Conservation (phyloP, 2,888 invertebrate species). For the Apotomis turbidana region DNA sequence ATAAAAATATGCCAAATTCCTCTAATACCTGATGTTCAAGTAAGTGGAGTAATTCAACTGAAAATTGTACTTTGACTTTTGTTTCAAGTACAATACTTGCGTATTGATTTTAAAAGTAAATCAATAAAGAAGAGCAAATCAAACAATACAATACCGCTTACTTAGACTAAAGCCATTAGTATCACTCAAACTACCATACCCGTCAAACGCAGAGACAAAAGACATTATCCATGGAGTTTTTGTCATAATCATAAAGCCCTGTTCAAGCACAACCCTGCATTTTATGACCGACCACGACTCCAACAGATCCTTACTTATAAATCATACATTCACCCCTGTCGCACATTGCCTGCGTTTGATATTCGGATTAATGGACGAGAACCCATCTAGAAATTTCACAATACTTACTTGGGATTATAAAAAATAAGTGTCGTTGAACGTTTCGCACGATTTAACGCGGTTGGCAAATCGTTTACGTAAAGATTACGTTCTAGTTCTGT, state of each 20-base stretch:
- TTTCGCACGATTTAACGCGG: constrained; percentile 35
- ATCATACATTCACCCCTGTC: constrained; percentile 54
- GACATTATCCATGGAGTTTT: constrained; percentile 57
- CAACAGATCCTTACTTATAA: constrained; percentile 54
- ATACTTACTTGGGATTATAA: constrained; percentile 31
- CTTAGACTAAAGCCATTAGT: constrained; percentile 38
- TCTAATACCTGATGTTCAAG: no score
- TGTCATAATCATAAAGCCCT: constrained; percentile 52
- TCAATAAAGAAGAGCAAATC: not conserved
- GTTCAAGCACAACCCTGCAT: constrained; percentile 54
- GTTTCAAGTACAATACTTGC: not conserved
- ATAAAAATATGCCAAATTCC: no score
- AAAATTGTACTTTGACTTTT: no score
- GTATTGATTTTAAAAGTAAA: not conserved
- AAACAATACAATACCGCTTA: not conserved
- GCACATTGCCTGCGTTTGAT: constrained; percentile 57
- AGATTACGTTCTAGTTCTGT: constrained; percentile 34
- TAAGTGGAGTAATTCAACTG: no score
- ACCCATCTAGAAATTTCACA: constrained; percentile 45
- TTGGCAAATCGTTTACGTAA: constrained; percentile 38
- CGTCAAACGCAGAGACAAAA: constrained; percentile 55
- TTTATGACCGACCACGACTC: constrained; percentile 54
- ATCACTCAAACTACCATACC: constrained; percentile 49
- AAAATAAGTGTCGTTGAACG: constrained; percentile 39
- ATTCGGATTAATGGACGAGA: constrained; percentile 59